Conservation (phyloP, 2,797 vertebrate genomes). For the Pantherophis alleghaniensis region DNA sequence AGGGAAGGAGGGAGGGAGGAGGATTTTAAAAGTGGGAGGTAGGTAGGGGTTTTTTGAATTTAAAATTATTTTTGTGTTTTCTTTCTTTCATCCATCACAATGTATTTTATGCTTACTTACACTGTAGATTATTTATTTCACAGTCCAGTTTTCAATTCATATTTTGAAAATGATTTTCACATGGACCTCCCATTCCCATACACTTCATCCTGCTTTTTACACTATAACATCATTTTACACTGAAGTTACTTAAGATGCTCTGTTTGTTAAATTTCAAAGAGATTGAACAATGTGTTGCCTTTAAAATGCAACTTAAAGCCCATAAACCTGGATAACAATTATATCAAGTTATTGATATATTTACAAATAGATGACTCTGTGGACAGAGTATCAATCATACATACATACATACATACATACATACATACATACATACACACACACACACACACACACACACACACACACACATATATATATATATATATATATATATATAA, state of each 20-base stretch:
- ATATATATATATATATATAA: too few relatives aligned
- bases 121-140: background rate
- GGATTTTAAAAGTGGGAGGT: background rate
- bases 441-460: too few relatives aligned
- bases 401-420: too few relatives aligned
- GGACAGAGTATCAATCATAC: background rate
- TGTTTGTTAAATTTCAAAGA: background rate
- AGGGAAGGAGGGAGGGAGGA: accelerated
- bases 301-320: background rate
- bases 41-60: background rate
- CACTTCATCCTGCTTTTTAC: background rate
- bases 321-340: background rate
- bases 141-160: background rate
- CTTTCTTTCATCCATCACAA: background rate
- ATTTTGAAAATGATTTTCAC: background rate
- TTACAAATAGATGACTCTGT: background rate
- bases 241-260: background rate
- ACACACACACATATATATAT: too few relatives aligned
- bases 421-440: too few relatives aligned
- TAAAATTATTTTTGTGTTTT: background rate
- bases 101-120: background rate
- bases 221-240: background rate
- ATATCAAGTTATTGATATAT: background rate
- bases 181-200: background rate
- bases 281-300: background rate